Percentiles rank a stretch among this genome's conserved stretches.
Evolutionary conservation across 2,113 vertebrate genomes (phyloP).

Genomic region (Columbina picui): DNA sequence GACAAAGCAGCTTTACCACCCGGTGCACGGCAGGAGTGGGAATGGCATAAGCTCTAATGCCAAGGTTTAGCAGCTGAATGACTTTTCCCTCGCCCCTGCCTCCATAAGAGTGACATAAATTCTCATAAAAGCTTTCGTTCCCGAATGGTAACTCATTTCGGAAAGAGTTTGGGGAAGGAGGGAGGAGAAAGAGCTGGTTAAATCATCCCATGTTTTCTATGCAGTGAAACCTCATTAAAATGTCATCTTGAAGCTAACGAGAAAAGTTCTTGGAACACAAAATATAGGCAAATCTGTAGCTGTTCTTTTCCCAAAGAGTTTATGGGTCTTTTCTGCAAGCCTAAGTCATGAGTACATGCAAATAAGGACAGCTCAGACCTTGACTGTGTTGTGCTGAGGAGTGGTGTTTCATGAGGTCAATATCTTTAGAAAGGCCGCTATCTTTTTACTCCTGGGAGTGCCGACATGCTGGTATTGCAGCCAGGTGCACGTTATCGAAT

Average conservation of each 20-base stretch:
- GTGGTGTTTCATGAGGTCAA: not conserved
- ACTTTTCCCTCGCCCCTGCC: not conserved
- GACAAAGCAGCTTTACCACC: not conserved
- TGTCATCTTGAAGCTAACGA: constrained; percentile 55
- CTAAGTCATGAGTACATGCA: constrained; percentile 4
- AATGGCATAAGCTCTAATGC: not conserved
- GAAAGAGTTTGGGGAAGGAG: not conserved
- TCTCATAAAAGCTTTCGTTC: not conserved
- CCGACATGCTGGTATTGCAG: not conserved
- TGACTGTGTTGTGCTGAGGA: not conserved
- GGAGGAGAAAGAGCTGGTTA: not conserved
- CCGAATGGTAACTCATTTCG: not conserved
- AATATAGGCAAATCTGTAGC: constrained; percentile 31
- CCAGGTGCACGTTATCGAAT: not conserved
- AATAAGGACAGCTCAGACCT: constrained; percentile 41
- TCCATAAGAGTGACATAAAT: not conserved
- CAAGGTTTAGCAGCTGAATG: not conserved
- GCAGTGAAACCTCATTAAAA: constrained; percentile 66
- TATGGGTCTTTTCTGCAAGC: constrained; percentile 55
- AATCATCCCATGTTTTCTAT: constrained; percentile 19
- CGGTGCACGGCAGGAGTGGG: not conserved
- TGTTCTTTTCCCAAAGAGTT: constrained; percentile 17
- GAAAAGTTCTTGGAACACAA: constrained; percentile 67
- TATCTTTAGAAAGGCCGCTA: not conserved
- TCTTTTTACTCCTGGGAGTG: not conserved